These are phyloP conservation scores for Spilogale gracilis DNA, from an alignment of 2,113 vertebrate species.

Conservation along the genomic window DNA sequence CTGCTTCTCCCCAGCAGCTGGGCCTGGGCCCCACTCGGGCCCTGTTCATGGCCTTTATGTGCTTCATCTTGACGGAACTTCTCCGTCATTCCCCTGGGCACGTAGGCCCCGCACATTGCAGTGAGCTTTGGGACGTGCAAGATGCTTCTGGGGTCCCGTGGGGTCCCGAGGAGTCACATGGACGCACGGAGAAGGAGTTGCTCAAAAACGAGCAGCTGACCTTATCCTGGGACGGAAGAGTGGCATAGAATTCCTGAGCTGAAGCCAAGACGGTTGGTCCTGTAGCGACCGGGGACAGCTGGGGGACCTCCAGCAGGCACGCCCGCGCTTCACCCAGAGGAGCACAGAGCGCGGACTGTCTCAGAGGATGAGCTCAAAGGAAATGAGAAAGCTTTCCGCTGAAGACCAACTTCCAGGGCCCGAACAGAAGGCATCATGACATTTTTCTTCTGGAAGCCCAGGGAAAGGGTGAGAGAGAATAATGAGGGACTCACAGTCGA, in stretches of 20 bases:
- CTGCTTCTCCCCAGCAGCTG: no score
- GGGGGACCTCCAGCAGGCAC: no score
- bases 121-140: fast-evolving
- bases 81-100: neutral
- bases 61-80: no score
- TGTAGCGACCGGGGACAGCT: fast-evolving
- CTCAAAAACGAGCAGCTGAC: neutral
- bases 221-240: neutral
- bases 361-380: neutral
- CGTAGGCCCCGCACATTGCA: neutral
- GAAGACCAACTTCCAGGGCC: fast-evolving
- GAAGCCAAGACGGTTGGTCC: fast-evolving
- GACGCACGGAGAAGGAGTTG: fast-evolving
- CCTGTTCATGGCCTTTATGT: no score
- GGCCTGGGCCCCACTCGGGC: fast-evolving
- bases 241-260: neutral
- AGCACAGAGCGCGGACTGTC: fast-evolving
- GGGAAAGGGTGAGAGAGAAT: neutral
- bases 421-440: fast-evolving
- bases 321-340: neutral
- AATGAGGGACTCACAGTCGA: fast-evolving
- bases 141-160: fast-evolving
- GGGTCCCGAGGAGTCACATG: fast-evolving
- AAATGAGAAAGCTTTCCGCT: fast-evolving
- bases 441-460: neutral